Conservation (phyloP, 1,140 invertebrate genomes). For the Pararge aegeria region DNA sequence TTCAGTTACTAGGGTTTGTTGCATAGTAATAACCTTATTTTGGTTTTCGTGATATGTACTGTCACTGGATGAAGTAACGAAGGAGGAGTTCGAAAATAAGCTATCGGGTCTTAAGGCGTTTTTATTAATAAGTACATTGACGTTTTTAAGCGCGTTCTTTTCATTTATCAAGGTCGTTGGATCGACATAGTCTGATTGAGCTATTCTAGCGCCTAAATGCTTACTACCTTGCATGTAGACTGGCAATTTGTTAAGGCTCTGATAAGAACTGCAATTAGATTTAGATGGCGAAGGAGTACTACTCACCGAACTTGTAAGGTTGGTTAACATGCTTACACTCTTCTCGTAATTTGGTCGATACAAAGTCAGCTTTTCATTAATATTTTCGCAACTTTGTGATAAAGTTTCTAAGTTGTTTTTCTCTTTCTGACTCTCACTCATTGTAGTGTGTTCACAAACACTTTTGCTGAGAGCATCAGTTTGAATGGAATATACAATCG, state of each 20-base stretch:
- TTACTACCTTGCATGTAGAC: constrained; percentile 90
- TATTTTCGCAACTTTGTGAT: constrained; percentile 74
- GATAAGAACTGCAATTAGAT: constrained; percentile 70
- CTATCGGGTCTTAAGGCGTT: constrained; percentile 76
- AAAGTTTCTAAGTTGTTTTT: constrained; percentile 64
- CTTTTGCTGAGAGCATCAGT: constrained; percentile 65
- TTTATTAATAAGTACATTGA: constrained; percentile 79
- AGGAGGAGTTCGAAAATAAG: constrained; percentile 80
- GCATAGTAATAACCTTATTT: constrained; percentile 36
- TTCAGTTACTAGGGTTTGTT: constrained; percentile 22
- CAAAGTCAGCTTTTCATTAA: constrained; percentile 50
- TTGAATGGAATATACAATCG: constrained; percentile 41
- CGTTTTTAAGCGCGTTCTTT: constrained; percentile 61
- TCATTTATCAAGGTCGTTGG: constrained; percentile 83
- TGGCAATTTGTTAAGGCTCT: constrained; percentile 77
- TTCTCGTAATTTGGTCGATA: constrained; percentile 57
- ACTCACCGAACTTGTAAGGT: constrained; percentile 44
- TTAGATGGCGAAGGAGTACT: constrained; percentile 55
- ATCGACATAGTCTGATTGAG: constrained; percentile 92
- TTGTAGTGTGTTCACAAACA: constrained; percentile 61
- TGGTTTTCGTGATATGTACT: constrained; percentile 62
- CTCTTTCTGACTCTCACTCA: constrained; percentile 61
- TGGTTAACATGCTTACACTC: constrained; percentile 64
- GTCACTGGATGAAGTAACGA: constrained; percentile 83
- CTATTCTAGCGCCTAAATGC: constrained; percentile 90